Evolutionary conservation across 2,888 invertebrate genomes (phyloP), one percentile per base, ranked within the genome.

Genomic region (Agrochola macilenta): DNA sequence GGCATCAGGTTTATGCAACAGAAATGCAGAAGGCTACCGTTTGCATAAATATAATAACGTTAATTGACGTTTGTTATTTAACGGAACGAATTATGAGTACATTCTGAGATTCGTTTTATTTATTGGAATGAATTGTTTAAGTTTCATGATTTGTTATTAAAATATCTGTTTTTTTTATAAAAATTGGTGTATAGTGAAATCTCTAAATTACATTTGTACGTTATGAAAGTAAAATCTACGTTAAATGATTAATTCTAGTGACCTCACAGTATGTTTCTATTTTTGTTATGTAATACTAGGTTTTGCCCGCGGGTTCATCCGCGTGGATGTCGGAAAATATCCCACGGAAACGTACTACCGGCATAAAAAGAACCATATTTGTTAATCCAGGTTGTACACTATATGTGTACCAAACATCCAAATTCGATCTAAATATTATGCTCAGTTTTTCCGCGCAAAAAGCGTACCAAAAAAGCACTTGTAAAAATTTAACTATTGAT

Each of bases 11-110:
- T 90, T 90, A 90, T 89, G 91, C 89, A 93, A 92, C 87, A 79
- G 61, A 87, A 83, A 83, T 76, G 81, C 82, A 85, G 90, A 87
- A 89, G 89, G 90, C 86, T 87, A 87, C 89, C 86, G 78, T 92
- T 91, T 87, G 87, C 88, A 92, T 90, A 88, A 92, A 90, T 88
- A 3, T 88, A 88, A 88, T 91, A 74, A 86, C 82, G 76, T 85
- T 89, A 84, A 89, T 88, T 86, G 71, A 78, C 71, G 69, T 87
- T 83, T 78, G 82, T 81, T 83, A 86, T 86, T 81, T 80, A 74
- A 69, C 73, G 69, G 81, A 87, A 90, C 84, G 69, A 75, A 82
- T 74, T 84, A 30, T 78, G 65, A 87, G 85, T 80, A 76, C 66
- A 72, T 69, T 73, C 70, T 26, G 26, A 39, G n/a, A 74, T 52